phyloP scores from a whole-genome alignment of 2,888 invertebrate genomes.

The Pecten maximus region DNA sequence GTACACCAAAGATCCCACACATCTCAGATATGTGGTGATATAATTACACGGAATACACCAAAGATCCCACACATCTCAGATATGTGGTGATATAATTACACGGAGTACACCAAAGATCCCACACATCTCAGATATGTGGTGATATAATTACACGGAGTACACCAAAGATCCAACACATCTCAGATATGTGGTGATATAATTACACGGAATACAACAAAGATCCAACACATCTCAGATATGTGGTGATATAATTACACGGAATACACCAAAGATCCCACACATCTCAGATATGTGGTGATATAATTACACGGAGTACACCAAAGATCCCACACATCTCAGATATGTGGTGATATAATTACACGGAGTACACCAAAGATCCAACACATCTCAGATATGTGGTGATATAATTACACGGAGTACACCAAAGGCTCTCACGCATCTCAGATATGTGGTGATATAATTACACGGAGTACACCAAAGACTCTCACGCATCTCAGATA shows the following conservation, averaged over 20 bases:
- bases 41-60: not conserved
- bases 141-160: not conserved
- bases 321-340: not conserved
- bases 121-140: not conserved
- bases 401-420: not conserved
- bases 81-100: not conserved
- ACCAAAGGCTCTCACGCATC: not conserved
- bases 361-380: too few relatives aligned
- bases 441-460: too few relatives aligned
- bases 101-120: not conserved
- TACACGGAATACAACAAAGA: not conserved
- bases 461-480: not conserved
- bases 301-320: not conserved
- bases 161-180: too few relatives aligned
- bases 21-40: too few relatives aligned
- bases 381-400: not conserved
- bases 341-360: too few relatives aligned
- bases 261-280: too few relatives aligned
- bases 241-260: too few relatives aligned
- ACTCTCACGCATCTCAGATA: too few relatives aligned
- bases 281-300: not conserved
- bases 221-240: not conserved
- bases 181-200: not conserved
- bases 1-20: not conserved
- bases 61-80: too few relatives aligned